Evolutionary conservation across 1,140 invertebrate genomes (phyloP), one percentile per base, ranked within the genome.

Genomic region (Drosophila quadrilineata): DNA sequence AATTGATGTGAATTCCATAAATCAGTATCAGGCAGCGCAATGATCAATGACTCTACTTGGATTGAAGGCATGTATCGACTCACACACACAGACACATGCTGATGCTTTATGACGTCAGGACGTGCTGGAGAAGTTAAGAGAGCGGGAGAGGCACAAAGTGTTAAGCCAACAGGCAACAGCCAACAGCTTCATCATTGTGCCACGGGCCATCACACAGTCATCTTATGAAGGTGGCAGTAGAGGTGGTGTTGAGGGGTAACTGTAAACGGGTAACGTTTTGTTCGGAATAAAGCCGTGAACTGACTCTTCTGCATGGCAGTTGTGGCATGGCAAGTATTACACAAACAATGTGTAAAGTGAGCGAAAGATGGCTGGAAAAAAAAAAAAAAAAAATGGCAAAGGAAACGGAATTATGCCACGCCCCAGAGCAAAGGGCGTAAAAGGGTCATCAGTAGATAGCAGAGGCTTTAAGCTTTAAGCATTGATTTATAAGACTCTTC

Each of bases 51-150:
- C 71, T 79, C 46, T 65, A 60, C 36, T 35, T 65, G 56, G 74
- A 85, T 85, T 85, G 79, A 79, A 85, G 71, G 63, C 79, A 77
- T 71, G 75, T 85, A 71, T 80, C 72, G 72, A 54, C 49, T 54
- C 54, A 38, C n/a, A n/a, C n/a, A n/a, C n/a, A n/a, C n/a, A n/a
- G n/a, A n/a, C n/a, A n/a, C 50, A 49, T 50, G 59, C 43, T 59
- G 49, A 59, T 59, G 46, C 60, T 70, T 65, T 73, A 65, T 73
- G 67, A 71, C 71, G 56, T 73, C 71, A 73, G n/a, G n/a, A 69
- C 59, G 62, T 57, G 62, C 33, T 60, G 65, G 59, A 72, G 71
- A 62, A n/a, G n/a, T n/a, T n/a, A n/a, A n/a, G n/a, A n/a, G n/a
- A n/a, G n/a, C n/a, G n/a, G n/a, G 57, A 53, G 57, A 53, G 72